phyloP scores from a whole-genome alignment of 2,113 vertebrate genomes.

The Brevimyrus niger region DNA sequence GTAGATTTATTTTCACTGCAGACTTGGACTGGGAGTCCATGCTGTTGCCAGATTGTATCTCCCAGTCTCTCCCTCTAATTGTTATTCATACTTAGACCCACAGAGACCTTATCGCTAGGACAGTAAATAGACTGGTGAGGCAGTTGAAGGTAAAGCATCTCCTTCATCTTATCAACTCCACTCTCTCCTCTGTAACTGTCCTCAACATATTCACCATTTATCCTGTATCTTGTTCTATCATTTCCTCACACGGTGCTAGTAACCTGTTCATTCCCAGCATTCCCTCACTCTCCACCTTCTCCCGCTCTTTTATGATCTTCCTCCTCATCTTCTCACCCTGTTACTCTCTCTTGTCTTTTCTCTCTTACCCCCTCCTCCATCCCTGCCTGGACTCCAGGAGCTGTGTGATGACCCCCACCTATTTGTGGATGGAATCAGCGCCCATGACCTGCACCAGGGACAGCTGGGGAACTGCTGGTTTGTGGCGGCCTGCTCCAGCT shows the following conservation, averaged over 20 bases:
- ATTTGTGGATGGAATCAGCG: slow-evolving; percentile 6
- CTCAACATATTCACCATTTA: background rate
- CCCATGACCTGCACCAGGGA: slow-evolving; percentile 68
- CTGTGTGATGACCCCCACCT: slow-evolving; percentile 60
- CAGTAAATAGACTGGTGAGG: background rate
- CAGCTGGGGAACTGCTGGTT: slow-evolving; percentile 98
- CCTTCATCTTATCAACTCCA: background rate
- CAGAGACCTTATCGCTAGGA: background rate
- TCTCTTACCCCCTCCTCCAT: background rate
- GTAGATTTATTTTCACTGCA: background rate
- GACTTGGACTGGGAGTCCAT: background rate
- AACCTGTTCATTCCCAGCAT: background rate
- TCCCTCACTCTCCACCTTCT: background rate
- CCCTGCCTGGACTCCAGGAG: slow-evolving; percentile 56
- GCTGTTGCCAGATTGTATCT: background rate
- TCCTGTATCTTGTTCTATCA: background rate
- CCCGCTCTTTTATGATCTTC: background rate
- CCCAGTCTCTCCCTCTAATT: background rate
- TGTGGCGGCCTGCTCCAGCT: slow-evolving; percentile 82
- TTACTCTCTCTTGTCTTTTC: background rate
- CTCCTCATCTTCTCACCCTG: background rate
- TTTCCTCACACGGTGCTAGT: background rate
- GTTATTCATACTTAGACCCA: background rate
- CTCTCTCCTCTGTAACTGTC: background rate
- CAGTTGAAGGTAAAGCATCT: background rate